phyloP scores from a whole-genome alignment of 2,888 invertebrate species.

The Tanytarsus gracilentus region DNA sequence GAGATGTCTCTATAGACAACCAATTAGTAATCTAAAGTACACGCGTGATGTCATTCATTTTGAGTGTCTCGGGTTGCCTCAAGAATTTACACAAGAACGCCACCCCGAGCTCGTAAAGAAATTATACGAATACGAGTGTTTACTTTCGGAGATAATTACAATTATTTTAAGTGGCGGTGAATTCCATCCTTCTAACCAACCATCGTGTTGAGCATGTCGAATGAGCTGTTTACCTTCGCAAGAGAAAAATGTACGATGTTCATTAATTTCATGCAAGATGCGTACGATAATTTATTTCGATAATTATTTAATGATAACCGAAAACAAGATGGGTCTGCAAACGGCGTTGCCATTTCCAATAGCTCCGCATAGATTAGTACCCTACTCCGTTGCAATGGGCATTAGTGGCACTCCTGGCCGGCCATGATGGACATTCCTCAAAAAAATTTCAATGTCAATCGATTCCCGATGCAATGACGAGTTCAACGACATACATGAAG shows the following conservation, averaged over 20 bases:
- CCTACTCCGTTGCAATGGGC: too few relatives aligned
- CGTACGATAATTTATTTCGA: constrained; percentile 12
- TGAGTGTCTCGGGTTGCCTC: background rate
- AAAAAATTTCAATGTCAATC: too few relatives aligned
- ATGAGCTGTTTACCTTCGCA: constrained; percentile 1
- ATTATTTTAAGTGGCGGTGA: constrained; percentile 2
- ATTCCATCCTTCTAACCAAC: background rate
- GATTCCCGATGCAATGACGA: too few relatives aligned
- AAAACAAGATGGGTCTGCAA: background rate
- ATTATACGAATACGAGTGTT: background rate
- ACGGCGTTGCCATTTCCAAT: background rate
- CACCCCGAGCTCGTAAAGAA: too few relatives aligned
- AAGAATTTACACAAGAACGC: too few relatives aligned
- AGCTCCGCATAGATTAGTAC: too few relatives aligned
- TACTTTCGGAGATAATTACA: background rate
- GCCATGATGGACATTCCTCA: too few relatives aligned
- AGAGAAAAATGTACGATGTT: background rate
- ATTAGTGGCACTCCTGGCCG: too few relatives aligned
- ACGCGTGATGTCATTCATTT: background rate
- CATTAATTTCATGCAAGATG: constrained; percentile 12
- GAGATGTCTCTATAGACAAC: background rate
- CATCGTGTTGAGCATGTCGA: constrained; percentile 1
- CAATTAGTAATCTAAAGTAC: background rate
- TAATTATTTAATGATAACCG: constrained; percentile 13
- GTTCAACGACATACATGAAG: too few relatives aligned